Conservation (phyloP, 2,888 invertebrate species). For the Yponomeuta cagnagella region DNA sequence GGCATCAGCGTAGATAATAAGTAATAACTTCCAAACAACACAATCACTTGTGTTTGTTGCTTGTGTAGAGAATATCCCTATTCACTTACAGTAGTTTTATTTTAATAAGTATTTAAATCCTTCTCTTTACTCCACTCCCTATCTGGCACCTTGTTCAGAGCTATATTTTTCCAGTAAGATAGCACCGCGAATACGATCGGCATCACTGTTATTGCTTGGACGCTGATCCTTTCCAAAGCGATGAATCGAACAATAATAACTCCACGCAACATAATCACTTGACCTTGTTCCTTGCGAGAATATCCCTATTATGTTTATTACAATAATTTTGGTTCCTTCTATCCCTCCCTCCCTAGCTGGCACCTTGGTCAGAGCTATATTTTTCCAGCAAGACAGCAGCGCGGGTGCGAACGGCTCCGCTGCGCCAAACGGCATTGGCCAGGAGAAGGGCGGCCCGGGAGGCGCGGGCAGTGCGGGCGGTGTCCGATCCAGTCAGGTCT, state of each 20-base stretch:
- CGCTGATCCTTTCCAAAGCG: no score
- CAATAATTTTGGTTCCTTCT: not conserved
- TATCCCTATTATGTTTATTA: no score
- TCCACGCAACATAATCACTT: no score
- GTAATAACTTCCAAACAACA: no score
- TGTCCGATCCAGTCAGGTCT: constrained; percentile 91
- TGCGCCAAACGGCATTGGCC: constrained; percentile 82
- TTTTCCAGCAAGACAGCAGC: constrained; percentile 74
- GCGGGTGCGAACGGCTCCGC: constrained; percentile 87
- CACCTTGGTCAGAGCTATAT: constrained; percentile 69
- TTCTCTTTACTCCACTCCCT: not conserved
- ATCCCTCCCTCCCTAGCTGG: constrained; percentile 11
- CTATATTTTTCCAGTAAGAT: constrained; percentile 74
- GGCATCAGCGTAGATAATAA: no score
- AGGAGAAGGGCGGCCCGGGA: constrained; percentile 48
- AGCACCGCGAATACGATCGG: constrained; percentile 25
- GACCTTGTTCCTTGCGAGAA: no score
- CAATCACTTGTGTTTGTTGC: no score
- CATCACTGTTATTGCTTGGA: no score
- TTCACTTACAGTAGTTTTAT: no score
- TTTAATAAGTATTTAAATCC: no score
- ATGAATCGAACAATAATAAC: no score
- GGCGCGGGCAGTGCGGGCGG: constrained; percentile 47
- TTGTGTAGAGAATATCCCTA: no score
- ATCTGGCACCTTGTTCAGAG: constrained; percentile 59